phyloP scores from a whole-genome alignment of 2,797 vertebrate genomes.

The Molossus alvarezi region DNA sequence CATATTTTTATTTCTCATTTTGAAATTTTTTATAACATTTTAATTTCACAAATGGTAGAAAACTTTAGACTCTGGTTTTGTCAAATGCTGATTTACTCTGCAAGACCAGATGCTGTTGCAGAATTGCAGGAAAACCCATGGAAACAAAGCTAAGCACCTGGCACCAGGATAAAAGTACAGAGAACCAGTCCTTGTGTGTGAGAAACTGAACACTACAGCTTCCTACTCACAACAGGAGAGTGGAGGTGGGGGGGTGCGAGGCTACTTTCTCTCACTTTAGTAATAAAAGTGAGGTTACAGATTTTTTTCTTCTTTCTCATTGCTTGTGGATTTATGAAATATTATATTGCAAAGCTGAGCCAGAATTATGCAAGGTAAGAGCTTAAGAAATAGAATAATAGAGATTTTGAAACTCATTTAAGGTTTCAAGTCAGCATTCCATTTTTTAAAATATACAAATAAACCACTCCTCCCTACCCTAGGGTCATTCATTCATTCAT shows the following conservation, averaged over 20 bases:
- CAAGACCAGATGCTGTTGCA: neutral
- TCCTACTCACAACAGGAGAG: neutral
- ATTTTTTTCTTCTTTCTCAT: neutral
- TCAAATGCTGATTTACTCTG: neutral
- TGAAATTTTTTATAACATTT: slow-evolving; percentile 22
- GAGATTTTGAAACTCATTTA: slow-evolving; percentile 35
- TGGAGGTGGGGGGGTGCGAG: neutral
- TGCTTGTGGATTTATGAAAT: slow-evolving; percentile 42
- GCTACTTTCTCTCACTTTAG: slow-evolving; percentile 7
- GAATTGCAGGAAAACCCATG: neutral
- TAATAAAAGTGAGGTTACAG: slow-evolving; percentile 11
- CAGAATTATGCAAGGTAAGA: slow-evolving; percentile 31
- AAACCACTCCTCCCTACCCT: neutral
- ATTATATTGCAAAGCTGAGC: slow-evolving; percentile 29
- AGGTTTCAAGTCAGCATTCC: slow-evolving; percentile 32
- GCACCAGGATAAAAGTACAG: neutral
- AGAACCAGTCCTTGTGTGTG: neutral
- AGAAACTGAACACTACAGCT: neutral
- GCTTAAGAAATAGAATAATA: slow-evolving; percentile 34
- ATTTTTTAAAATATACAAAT: slow-evolving; percentile 30
- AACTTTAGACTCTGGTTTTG: slow-evolving; percentile 28
- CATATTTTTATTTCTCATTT: slow-evolving; percentile 56
- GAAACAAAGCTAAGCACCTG: neutral
- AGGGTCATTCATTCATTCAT: neutral
- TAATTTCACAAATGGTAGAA: slow-evolving; percentile 44